Evolutionary conservation across 2,888 invertebrate genomes (phyloP).

Genomic region (Caenorhabditis sp.): DNA sequence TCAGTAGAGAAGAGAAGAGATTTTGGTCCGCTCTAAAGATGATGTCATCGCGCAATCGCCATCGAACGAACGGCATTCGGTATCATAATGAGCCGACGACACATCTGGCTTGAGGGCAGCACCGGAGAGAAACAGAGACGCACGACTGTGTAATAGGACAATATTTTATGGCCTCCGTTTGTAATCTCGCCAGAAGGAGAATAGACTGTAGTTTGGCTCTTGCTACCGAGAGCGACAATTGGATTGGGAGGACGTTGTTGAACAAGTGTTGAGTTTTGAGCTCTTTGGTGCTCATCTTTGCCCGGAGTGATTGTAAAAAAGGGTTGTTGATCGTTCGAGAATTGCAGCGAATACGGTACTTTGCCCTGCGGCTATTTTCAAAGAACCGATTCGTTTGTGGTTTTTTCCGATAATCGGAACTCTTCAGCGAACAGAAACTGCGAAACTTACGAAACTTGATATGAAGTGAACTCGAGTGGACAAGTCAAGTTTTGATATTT

Average conservation of each 20-base stretch:
- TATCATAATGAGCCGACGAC: conserved; percentile 34
- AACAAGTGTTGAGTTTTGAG: neutral
- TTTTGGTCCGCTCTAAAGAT: conserved; percentile 5
- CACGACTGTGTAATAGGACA: conserved; percentile 11
- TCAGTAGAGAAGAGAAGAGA: neutral
- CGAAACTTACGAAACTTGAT: too few species aligned
- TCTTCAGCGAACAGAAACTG: too few species aligned
- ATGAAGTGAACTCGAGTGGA: too few species aligned
- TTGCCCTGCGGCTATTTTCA: too few species aligned
- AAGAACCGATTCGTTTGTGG: too few species aligned
- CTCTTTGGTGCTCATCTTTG: neutral
- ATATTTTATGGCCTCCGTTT: conserved; percentile 14
- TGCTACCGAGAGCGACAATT: neutral
- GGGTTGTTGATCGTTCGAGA: too few species aligned
- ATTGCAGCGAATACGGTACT: too few species aligned
- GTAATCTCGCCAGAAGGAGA: neutral
- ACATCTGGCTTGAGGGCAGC: conserved; percentile 28
- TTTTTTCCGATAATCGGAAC: too few species aligned
- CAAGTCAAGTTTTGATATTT: too few species aligned
- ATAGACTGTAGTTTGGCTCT: conserved; percentile 31
- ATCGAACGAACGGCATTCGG: neutral
- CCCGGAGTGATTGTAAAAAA: too few species aligned
- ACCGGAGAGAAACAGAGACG: too few species aligned
- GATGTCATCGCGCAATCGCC: conserved; percentile 31
- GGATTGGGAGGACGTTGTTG: neutral